These are phyloP conservation scores for Drosophila melanogaster DNA, from an alignment of 1,140 invertebrate genomes.

Conservation along the genomic window DNA sequence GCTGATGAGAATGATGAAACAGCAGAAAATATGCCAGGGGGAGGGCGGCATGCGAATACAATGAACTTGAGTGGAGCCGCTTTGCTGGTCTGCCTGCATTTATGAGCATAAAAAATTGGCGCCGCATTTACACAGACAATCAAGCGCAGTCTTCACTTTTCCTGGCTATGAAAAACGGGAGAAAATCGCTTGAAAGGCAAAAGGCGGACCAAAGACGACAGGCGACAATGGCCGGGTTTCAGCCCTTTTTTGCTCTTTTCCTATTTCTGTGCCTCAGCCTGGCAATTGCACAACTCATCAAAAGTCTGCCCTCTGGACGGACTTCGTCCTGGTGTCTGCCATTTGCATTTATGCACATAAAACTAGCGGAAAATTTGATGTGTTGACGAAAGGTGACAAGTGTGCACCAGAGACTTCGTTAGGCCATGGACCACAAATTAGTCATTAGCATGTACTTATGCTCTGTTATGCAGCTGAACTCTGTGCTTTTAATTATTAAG, in stretches of 20 bases:
- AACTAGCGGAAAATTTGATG: slow-evolving; percentile 75
- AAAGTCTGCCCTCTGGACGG: slow-evolving; percentile 56
- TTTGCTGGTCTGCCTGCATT: slow-evolving; percentile 60
- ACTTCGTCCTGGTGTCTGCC: slow-evolving; percentile 11
- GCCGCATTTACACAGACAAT: slow-evolving; percentile 75
- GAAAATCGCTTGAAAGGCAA: slow-evolving; percentile 63
- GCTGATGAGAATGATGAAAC: slow-evolving; percentile 81
- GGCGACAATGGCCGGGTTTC: slow-evolving; percentile 65
- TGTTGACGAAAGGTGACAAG: slow-evolving; percentile 78
- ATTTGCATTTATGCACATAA: slow-evolving; percentile 81
- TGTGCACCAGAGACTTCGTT: slow-evolving; percentile 34
- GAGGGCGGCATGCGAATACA: slow-evolving; percentile 67
- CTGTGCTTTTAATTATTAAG: slow-evolving; percentile 34
- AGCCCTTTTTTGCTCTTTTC: slow-evolving; percentile 4
- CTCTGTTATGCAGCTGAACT: slow-evolving; percentile 21
- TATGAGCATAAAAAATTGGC: slow-evolving; percentile 82
- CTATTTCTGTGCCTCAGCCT: slow-evolving; percentile 27
- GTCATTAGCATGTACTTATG: slow-evolving; percentile 60
- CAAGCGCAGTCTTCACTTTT: slow-evolving; percentile 49
- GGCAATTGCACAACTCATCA: slow-evolving; percentile 77
- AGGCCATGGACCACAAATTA: slow-evolving; percentile 46
- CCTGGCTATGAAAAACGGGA: slow-evolving; percentile 2
- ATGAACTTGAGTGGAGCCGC: slow-evolving; percentile 68
- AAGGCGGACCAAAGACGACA: slow-evolving; percentile 55
- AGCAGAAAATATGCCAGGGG: slow-evolving; percentile 73